A percentile compares a stretch with the other conserved stretches of the same genome.
Conservation (phyloP, 2,113 vertebrate genomes). For the Nothoprocta perdicaria region DNA sequence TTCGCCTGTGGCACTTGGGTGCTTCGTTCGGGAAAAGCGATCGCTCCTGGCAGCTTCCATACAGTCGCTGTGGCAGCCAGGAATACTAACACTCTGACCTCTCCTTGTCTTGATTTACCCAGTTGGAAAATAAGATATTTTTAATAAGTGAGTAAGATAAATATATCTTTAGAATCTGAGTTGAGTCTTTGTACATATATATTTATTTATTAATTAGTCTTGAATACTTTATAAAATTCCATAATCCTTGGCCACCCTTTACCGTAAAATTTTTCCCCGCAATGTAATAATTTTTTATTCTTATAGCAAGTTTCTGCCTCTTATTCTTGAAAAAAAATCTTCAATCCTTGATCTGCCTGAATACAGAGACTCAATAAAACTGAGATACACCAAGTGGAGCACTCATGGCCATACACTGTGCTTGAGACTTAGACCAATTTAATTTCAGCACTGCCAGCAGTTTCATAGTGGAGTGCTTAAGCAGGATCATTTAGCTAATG, state of each 20-base stretch:
- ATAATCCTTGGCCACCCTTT: background rate
- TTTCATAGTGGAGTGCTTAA: background rate
- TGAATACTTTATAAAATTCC: background rate
- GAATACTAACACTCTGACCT: background rate
- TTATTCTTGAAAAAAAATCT: background rate
- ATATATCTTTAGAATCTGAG: constrained; percentile 18
- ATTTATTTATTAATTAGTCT: background rate
- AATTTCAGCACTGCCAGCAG: background rate
- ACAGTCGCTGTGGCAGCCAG: background rate
- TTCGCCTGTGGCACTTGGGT: background rate
- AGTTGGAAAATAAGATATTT: background rate
- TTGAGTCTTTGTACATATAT: background rate
- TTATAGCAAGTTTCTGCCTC: background rate
- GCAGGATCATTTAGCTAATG: background rate
- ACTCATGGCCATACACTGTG: background rate
- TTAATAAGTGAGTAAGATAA: too few species aligned
- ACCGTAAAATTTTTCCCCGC: background rate
- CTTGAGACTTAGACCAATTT: background rate
- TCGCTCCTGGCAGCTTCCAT: background rate
- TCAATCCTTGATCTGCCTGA: background rate
- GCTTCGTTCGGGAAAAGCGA: background rate
- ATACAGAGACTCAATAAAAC: background rate
- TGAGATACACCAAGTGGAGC: background rate
- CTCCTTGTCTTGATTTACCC: background rate
- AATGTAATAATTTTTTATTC: background rate